These are phyloP conservation scores for Steinernema carpocapsae DNA, from an alignment of 2,888 invertebrate species.

Conservation along the genomic window DNA sequence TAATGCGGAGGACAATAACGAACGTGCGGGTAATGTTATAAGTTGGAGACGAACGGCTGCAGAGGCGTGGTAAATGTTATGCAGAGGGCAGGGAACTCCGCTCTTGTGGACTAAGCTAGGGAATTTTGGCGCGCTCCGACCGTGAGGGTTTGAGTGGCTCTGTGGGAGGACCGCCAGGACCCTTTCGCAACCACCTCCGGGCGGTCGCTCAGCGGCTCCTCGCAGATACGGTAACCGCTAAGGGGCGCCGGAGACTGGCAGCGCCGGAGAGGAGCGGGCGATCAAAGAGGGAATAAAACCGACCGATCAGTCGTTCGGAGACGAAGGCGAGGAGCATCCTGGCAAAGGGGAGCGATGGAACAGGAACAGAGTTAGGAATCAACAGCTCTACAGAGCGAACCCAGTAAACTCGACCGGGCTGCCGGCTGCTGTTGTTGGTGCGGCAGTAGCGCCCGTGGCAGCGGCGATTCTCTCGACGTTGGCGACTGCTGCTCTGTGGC, in stretches of 20 bases:
- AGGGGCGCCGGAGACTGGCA: not conserved
- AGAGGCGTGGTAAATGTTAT: slow-evolving; percentile 18
- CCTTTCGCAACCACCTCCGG: not conserved
- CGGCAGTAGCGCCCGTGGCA: slow-evolving; percentile 22
- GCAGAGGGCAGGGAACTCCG: slow-evolving; percentile 4
- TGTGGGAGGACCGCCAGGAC: not conserved
- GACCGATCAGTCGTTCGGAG: not conserved
- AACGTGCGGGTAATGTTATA: slow-evolving; percentile 1
- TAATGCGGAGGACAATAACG: slow-evolving; percentile 28
- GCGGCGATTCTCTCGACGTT: not conserved
- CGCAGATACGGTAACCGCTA: slow-evolving; percentile 18
- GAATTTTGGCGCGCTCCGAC: slow-evolving; percentile 4
- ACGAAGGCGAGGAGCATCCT: not conserved
- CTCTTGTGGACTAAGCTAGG: slow-evolving; percentile 4
- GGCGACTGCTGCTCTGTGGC: slow-evolving; percentile 25
- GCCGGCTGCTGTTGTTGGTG: slow-evolving; percentile 32
- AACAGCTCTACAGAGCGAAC: slow-evolving; percentile 28
- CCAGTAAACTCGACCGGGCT: slow-evolving; percentile 30
- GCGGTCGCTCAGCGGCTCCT: too few species aligned
- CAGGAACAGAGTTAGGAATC: slow-evolving; percentile 33
- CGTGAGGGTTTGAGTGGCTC: not conserved
- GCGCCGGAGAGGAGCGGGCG: not conserved
- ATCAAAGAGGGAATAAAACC: not conserved
- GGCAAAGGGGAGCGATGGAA: not conserved
- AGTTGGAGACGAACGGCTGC: not conserved